These are phyloP conservation scores for Bubo bubo DNA, from an alignment of 2,113 vertebrate species.

Conservation along the genomic window DNA sequence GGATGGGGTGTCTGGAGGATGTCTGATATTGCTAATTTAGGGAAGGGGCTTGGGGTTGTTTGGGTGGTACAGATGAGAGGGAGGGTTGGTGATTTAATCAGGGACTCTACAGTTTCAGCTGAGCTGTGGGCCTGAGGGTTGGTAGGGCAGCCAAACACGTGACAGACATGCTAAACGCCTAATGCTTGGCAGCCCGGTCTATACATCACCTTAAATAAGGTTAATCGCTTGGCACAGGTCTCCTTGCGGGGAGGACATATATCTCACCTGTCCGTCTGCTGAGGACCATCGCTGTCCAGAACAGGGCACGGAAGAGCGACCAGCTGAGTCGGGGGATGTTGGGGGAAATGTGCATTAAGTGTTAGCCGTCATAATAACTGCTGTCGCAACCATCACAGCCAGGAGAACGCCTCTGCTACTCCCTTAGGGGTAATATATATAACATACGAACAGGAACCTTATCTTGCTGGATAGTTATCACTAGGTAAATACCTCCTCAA, in stretches of 20 bases:
- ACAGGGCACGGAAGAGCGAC: neutral
- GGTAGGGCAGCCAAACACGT: neutral
- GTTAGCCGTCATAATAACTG: rapidly evolving
- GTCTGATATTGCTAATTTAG: neutral
- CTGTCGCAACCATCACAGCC: neutral
- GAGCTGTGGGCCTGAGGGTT: neutral
- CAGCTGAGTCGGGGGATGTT: rapidly evolving
- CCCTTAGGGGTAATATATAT: rapidly evolving
- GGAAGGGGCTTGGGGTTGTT: neutral
- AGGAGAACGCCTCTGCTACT: neutral
- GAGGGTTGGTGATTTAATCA: neutral
- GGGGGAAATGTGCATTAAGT: rapidly evolving
- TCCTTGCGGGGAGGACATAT: neutral
- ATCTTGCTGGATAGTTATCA: neutral
- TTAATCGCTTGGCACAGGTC: neutral
- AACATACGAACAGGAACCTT: rapidly evolving
- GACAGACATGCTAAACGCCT: neutral
- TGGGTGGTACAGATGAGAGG: neutral
- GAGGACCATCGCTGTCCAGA: neutral
- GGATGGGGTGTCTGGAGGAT: neutral
- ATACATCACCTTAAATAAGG: neutral
- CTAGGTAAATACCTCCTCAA: neutral
- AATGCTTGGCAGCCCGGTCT: neutral
- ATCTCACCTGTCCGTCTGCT: neutral
- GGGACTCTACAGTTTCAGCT: neutral